Base-by-base conservation (phyloP, 1,140 invertebrate species). In the Leptinotarsa lineolata region DNA sequence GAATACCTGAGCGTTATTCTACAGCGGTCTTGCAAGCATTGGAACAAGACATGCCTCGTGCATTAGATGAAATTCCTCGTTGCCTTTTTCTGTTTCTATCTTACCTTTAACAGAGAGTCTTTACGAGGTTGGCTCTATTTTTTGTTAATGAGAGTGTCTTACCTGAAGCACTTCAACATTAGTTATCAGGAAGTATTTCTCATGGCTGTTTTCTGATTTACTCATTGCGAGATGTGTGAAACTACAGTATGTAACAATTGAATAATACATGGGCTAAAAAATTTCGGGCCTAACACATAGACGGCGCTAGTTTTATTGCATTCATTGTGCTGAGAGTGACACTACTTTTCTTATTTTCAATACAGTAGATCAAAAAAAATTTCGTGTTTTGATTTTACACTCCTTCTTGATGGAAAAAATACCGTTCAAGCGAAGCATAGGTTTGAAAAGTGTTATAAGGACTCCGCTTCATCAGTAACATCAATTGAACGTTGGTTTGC, bases 1-100 rank as follows among this genome's bases (percentile, higher is more conserved):
- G 70, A 63, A 71, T 71, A 69, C n/a, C 54, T 60, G 21, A 44
- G 45, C 24, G 59, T 71, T 63, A 63, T 59, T 45, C 48, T 63
- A 71, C 30, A 63, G 54, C n/a, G 21, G 54, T 71, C 58, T 64
- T 63, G 24, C 70, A 70, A 70, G 48, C 16, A 5, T 54, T 8
- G 48, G 16, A n/a, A 54, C 48, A 54, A 54, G 48, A 39, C 63
- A 11, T 21, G 39, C 18, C 44, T 54, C 46, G 45, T 68, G 46
- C 67, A 68, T 68, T 68, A 68, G 30, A 68, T 68, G 44, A 21
- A 68, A 68, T 68, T 48, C 67, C 18, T 21, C 44, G n/a, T 13
- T 39, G 67, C 44, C 18, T 65, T 22, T 39, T 22, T 24, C 22
- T 11, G 16, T 21, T 39, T 65, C 63, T 16, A 22, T 30, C 5